Percentiles rank a stretch among this genome's conserved stretches.
Evolutionary conservation across 2,797 vertebrate genomes (phyloP).

Genomic region (Neopelma chrysocephalum): DNA sequence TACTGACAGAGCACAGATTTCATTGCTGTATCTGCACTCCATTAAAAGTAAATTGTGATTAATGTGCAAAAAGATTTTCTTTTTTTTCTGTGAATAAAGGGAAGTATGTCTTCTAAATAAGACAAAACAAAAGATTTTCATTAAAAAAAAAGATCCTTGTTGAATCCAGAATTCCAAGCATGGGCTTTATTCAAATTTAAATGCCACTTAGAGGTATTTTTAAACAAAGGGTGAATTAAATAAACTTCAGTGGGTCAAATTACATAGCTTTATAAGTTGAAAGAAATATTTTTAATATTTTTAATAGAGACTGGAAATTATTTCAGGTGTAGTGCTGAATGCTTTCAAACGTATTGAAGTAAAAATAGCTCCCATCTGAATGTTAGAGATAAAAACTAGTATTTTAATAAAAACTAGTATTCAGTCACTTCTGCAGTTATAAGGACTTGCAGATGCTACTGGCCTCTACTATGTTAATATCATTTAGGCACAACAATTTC

Average conservation of each 20-base stretch:
- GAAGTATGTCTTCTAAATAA: background rate
- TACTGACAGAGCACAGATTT: background rate
- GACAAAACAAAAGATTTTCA: background rate
- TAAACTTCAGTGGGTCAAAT: background rate
- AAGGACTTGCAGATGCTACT: conserved; percentile 19
- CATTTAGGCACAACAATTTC: background rate
- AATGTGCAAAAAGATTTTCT: background rate
- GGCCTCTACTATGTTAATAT: background rate
- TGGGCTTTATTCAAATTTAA: background rate
- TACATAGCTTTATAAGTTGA: background rate
- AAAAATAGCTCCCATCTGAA: background rate
- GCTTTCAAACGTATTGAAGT: background rate
- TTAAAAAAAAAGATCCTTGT: background rate
- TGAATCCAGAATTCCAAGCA: background rate
- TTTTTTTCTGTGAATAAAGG: background rate
- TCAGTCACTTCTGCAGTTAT: background rate
- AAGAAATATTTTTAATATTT: background rate
- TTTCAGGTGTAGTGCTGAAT: background rate
- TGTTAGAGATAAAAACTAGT: background rate
- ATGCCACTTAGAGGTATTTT: background rate
- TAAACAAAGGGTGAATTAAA: background rate
- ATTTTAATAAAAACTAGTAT: background rate
- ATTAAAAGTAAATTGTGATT: background rate
- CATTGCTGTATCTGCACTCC: background rate
- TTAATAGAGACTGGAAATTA: background rate